These are phyloP conservation scores for Epirrhoe alternata DNA, from an alignment of 2,888 invertebrate genomes.

Conservation along the genomic window DNA sequence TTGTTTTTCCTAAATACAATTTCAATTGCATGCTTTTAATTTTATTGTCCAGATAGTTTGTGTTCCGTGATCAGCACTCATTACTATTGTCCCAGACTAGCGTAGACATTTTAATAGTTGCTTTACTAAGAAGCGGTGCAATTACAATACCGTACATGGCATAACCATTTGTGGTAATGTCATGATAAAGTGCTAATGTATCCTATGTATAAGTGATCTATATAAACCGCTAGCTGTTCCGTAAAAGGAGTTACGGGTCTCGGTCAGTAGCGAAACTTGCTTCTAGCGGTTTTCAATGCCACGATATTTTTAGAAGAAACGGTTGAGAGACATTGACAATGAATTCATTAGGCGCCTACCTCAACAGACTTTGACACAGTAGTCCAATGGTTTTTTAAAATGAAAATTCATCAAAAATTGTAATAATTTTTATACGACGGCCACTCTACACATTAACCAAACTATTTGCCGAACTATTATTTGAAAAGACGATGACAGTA, in stretches of 20 bases:
- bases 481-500: too few species aligned
- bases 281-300: conserved; percentile 46
- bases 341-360: too few species aligned
- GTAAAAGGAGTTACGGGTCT: conserved; percentile 35
- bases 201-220: conserved; percentile 18
- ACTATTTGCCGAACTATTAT: too few species aligned
- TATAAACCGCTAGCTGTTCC: conserved; percentile 27
- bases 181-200: conserved; percentile 30
- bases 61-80: conserved; percentile 8
- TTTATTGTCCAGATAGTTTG: conserved; percentile 10
- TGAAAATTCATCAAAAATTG: too few species aligned
- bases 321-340: conserved; percentile 2
- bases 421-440: too few species aligned
- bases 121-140: conserved; percentile 30
- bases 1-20: too few species aligned
- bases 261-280: conserved; percentile 51
- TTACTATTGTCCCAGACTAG: conserved; percentile 18
- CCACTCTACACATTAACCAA: too few species aligned
- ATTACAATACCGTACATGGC: conserved; percentile 26
- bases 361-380: too few species aligned
- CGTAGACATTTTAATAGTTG: conserved; percentile 27
- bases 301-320: conserved; percentile 14
- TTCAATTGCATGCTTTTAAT: not conserved
- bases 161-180: conserved; percentile 34
- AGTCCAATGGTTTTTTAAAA: too few species aligned